phyloP scores from a whole-genome alignment of 2,888 invertebrate species.

The Platycnemis pennipes region DNA sequence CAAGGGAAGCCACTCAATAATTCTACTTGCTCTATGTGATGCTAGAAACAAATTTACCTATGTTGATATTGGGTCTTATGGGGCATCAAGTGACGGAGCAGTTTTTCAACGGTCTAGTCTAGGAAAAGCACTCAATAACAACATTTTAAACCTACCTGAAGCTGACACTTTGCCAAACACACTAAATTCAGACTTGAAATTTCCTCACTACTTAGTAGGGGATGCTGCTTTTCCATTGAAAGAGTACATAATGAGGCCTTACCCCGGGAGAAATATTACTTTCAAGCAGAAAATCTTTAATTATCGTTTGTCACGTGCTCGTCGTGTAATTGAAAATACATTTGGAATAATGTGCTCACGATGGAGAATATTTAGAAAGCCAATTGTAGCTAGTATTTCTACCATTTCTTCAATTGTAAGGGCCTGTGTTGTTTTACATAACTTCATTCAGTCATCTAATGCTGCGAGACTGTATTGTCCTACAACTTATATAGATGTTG shows the following conservation, averaged over 20 bases:
- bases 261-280: not conserved
- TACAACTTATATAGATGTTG: not conserved
- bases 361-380: not conserved
- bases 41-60: too few relatives aligned
- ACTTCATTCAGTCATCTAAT: not conserved
- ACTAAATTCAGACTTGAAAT: too few relatives aligned
- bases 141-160: not conserved
- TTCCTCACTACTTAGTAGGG: not conserved
- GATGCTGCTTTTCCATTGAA: conserved; percentile 17
- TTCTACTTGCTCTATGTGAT: too few relatives aligned
- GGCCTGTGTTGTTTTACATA: not conserved
- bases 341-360: not conserved
- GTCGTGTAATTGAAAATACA: not conserved
- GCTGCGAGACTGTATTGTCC: not conserved
- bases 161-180: not conserved
- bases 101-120: not conserved
- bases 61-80: too few relatives aligned
- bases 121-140: not conserved
- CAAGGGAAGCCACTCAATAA: too few relatives aligned
- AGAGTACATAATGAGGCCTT: not conserved
- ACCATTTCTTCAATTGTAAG: not conserved
- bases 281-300: not conserved
- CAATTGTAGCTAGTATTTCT: not conserved
- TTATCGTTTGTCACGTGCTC: not conserved
- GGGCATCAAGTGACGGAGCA: too few relatives aligned